Conservation (phyloP, 2,888 invertebrate species). For the Hoplodrina ambigua region DNA sequence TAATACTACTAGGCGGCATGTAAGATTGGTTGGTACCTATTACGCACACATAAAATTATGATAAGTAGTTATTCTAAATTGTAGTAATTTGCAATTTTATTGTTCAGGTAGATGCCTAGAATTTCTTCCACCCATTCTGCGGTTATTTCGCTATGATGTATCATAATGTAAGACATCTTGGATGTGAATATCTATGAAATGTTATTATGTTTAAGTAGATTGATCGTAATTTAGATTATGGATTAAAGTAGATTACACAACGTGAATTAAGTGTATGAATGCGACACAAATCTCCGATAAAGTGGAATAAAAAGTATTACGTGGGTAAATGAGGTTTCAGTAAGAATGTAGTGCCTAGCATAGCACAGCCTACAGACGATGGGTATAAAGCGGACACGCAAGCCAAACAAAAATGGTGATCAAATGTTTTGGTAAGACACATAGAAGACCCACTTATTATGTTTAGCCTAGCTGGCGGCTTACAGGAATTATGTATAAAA, state of each 20-base stretch:
- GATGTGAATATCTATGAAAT: too few relatives aligned
- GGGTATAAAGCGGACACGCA: too few relatives aligned
- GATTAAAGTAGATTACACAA: background rate
- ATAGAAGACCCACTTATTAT: background rate
- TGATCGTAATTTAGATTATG: too few relatives aligned
- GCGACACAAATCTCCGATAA: background rate
- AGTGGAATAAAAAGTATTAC: background rate
- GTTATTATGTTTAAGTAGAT: too few relatives aligned
- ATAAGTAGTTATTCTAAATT: background rate
- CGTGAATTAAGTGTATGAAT: background rate
- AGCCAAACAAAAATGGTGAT: background rate
- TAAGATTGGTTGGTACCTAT: background rate
- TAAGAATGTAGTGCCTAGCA: background rate
- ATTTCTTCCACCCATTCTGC: background rate
- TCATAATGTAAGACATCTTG: background rate
- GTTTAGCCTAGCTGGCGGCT: too few relatives aligned
- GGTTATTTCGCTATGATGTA: background rate
- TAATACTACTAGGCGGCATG: too few relatives aligned
- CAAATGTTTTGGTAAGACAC: background rate
- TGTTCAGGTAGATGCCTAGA: too few relatives aligned
- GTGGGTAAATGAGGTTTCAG: background rate
- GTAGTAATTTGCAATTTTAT: background rate
- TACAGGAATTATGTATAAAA: too few relatives aligned
- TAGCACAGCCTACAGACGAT: too few relatives aligned
- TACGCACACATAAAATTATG: background rate